A percentile compares a stretch with the other conserved stretches of the same genome.
Conservation (phyloP, 2,113 vertebrate species). For the Sigmodon hispidus region DNA sequence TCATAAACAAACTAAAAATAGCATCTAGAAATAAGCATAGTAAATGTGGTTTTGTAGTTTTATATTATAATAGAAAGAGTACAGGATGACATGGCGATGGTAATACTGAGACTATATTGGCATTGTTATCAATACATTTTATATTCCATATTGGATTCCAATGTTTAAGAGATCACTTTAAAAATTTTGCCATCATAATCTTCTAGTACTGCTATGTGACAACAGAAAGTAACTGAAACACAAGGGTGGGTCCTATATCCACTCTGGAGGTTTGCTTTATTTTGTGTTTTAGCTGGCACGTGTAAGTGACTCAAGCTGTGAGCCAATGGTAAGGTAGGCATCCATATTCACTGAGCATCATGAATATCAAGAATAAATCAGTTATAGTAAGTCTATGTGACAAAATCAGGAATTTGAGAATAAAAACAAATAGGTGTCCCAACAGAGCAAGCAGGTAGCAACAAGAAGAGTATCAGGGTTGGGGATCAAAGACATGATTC, state of each 20-base stretch:
- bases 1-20: not conserved
- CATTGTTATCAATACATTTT: not conserved
- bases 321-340: not conserved
- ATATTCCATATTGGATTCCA: not conserved
- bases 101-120: not conserved
- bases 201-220: not conserved
- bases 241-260: not conserved
- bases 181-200: not conserved
- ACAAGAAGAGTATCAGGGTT: not conserved
- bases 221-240: not conserved
- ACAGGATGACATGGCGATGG: not conserved
- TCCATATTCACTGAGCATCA: not conserved
- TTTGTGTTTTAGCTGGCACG: not conserved
- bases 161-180: not conserved
- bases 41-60: not conserved
- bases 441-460: not conserved
- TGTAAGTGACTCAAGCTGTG: not conserved
- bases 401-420: not conserved
- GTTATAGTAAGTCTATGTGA: not conserved
- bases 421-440: not conserved
- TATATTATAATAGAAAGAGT: not conserved
- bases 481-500: not conserved
- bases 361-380: slow-evolving; percentile 4
- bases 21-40: not conserved
- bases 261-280: not conserved